Percentiles rank a stretch among this genome's conserved stretches.
Conservation (phyloP, 2,113 vertebrate genomes). For the Campylorhamphus procurvoides region DNA sequence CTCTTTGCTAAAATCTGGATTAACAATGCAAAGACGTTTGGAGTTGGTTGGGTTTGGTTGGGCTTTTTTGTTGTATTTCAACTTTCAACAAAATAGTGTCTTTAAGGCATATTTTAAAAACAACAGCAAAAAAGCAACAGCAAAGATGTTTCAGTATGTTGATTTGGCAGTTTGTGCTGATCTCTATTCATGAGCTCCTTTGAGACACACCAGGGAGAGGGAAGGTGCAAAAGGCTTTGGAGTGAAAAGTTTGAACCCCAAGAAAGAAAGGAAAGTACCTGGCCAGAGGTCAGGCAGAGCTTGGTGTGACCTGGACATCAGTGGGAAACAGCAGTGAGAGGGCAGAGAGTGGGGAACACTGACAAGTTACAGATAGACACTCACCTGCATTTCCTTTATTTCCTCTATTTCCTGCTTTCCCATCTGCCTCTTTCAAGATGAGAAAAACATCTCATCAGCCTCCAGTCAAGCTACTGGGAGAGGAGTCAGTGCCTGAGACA, state of each 20-base stretch:
- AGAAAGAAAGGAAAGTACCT: neutral
- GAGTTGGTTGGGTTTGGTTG: neutral
- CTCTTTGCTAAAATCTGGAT: neutral
- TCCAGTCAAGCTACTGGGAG: neutral
- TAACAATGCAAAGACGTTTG: neutral
- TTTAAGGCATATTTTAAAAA: neutral
- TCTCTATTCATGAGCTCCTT: neutral
- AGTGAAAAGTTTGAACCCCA: neutral
- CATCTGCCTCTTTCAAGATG: slow-evolving; percentile 18
- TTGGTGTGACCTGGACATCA: neutral
- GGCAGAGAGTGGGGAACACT: neutral
- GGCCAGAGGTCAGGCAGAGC: neutral
- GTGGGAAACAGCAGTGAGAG: neutral
- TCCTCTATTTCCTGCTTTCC: neutral
- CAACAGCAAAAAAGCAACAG: neutral
- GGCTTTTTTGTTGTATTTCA: neutral
- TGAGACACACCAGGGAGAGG: neutral
- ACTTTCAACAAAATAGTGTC: neutral
- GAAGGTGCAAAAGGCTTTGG: neutral
- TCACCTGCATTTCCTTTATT: neutral
- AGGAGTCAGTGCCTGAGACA: neutral
- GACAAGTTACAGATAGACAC: neutral
- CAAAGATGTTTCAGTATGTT: neutral
- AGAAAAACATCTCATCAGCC: neutral
- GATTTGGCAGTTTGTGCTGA: neutral